Conservation (phyloP, 2,113 vertebrate species). For the Halichoeres trimaculatus region DNA sequence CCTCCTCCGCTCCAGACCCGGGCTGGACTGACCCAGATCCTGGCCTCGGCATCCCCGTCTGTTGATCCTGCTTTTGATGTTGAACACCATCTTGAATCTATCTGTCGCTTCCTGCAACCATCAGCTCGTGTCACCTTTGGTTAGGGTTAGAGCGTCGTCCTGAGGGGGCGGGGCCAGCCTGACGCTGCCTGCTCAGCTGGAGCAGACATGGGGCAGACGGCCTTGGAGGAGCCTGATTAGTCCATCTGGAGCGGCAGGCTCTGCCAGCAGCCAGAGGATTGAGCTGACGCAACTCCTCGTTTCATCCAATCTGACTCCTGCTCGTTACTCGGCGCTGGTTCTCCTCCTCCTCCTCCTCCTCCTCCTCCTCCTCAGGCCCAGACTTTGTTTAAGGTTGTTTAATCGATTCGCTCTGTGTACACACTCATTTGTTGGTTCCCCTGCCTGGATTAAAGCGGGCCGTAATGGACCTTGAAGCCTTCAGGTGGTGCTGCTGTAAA, state of each 20-base stretch:
- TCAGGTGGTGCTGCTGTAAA: constrained; percentile 42
- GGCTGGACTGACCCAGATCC: constrained; percentile 61
- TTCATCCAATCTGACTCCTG: constrained; percentile 68
- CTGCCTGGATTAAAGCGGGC: constrained; percentile 52
- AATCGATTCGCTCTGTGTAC: constrained; percentile 69
- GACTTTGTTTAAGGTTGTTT: constrained; percentile 68
- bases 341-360: too few relatives aligned
- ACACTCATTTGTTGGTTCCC: constrained; percentile 65
- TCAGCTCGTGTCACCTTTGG: constrained; percentile 57
- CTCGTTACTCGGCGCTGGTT: constrained; percentile 65
- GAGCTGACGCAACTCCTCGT: constrained; percentile 64
- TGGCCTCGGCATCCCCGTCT: constrained; percentile 51
- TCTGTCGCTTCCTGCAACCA: constrained; percentile 68
- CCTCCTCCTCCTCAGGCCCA: constrained; percentile 59
- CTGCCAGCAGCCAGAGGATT: constrained; percentile 73
- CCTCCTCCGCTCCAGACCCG: constrained; percentile 48
- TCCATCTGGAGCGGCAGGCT: constrained; percentile 68
- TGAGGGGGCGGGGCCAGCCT: constrained; percentile 24
- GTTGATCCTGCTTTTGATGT: constrained; percentile 67
- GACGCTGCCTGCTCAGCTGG: constrained; percentile 51
- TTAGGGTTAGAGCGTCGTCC: constrained; percentile 39
- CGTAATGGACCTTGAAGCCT: constrained; percentile 56
- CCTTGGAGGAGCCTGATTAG: constrained; percentile 76
- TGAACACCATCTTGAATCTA: constrained; percentile 77
- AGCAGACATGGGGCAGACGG: constrained; percentile 60